These are phyloP conservation scores for Coranthus polyacanthus DNA, from an alignment of 2,797 vertebrate genomes.

Conservation along the genomic window DNA sequence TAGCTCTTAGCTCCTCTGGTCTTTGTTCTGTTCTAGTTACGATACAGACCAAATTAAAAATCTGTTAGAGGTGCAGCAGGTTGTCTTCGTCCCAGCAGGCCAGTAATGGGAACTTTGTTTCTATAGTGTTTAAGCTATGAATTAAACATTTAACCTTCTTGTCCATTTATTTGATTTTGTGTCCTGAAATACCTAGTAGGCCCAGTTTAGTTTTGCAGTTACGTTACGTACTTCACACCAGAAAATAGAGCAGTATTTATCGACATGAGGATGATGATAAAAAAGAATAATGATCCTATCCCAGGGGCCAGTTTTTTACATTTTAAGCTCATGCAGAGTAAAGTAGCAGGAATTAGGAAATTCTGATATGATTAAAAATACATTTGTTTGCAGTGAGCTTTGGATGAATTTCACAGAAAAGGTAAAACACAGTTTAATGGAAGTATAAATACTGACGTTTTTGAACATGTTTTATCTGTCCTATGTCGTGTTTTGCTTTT, in stretches of 20 bases:
- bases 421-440: too few relatives aligned
- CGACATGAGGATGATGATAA: background rate
- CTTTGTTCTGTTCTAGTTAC: conserved; percentile 65
- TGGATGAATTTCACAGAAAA: background rate
- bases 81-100: conserved; percentile 31
- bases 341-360: background rate
- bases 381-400: background rate
- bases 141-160: conserved; percentile 29
- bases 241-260: conserved; percentile 1
- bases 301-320: background rate
- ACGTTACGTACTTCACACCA: background rate
- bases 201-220: background rate
- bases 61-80: conserved; percentile 54
- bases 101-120: conserved; percentile 41
- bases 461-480: too few relatives aligned
- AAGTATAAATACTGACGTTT: background rate
- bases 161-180: conserved; percentile 2
- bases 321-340: background rate
- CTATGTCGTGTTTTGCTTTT: too few relatives aligned
- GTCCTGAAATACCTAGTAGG: background rate
- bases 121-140: conserved; percentile 26
- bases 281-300: background rate
- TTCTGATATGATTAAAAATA: background rate
- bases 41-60: conserved; percentile 81
- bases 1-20: conserved; percentile 53